Base-by-base conservation (phyloP, 2,797 vertebrate species). In the Rhabdophis nuchalis region DNA sequence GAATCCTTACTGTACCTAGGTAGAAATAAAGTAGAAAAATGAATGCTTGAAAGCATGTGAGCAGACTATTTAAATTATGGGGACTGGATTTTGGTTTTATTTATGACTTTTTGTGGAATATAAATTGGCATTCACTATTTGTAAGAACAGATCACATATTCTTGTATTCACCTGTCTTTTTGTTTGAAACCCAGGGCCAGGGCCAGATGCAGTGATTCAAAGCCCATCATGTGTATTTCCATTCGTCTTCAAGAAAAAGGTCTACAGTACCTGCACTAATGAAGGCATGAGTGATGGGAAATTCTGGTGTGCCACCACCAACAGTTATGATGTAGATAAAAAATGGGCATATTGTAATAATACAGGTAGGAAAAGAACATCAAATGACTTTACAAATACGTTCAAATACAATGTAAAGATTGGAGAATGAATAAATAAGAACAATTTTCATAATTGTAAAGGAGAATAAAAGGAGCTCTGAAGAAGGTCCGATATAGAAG, bases 291-390 rank as follows among this genome's bases (percentile, higher is more conserved):
- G 20, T 52, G 61, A 87, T 52, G 61, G 85, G 36, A 89, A 46
- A 77, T 41, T 41, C 25, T 92, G 92, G 92, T 92, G 92, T 16
- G 82, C 88, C 36, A 89, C 85, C 27, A 92, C 88, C 60, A 86
- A 10, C 60, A 92, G 52, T 60, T 92, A 90, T 87, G 92, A 92
- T 14, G 10, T 32, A n/a, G 92, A 90, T 6, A 86, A 86, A 29
- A 90, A 90, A 72, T 92, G 92, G 92, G 27, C 46, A 46, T 92
- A 89, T 29, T 92, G 92, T 46, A 90, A 86, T 61, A 16, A 85
- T 6, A 85, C 72, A 92, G 91, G 85, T 90, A 86, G 88, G 88
- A 92, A 58, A 58, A 85, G 20, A 57, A 58, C 8, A 41, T 77
- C 36, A 77, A 77, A 41, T 23, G 8, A 41, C 18, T 41, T 77